Evolutionary conservation across 1,140 invertebrate species (phyloP).

Genomic region (Drosophila obscura): DNA sequence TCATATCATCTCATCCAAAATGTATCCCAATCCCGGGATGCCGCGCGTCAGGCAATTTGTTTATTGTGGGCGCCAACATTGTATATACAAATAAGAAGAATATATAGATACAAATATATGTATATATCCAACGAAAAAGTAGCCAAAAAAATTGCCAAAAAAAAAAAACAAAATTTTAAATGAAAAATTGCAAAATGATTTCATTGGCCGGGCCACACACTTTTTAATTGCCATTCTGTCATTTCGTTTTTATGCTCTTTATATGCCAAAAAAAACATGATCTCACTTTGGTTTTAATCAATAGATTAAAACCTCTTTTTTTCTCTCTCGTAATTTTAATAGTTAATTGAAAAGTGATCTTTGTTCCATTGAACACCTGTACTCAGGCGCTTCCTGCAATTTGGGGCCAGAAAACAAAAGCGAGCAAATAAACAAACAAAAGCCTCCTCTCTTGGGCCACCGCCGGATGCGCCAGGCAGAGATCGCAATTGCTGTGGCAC

Average conservation of each 20-base stretch:
- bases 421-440: constrained; percentile 65
- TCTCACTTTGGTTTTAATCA: constrained; percentile 53
- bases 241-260: constrained; percentile 24
- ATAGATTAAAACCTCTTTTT: constrained; percentile 22
- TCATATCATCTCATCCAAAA: too few relatives aligned
- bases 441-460: constrained; percentile 10
- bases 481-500: constrained; percentile 2
- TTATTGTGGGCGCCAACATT: constrained; percentile 74
- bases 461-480: constrained; percentile 39
- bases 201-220: constrained; percentile 46
- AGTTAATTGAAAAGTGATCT: constrained; percentile 13
- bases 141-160: constrained; percentile 9
- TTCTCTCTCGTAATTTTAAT: constrained; percentile 1
- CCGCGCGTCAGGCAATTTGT: constrained; percentile 66
- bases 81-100: constrained; percentile 41
- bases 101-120: constrained; percentile 16
- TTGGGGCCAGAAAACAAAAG: constrained; percentile 64
- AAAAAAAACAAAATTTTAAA: constrained; percentile 1
- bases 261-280: constrained; percentile 55
- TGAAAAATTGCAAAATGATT: constrained; percentile 56
- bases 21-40: too few relatives aligned
- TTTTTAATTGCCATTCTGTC: constrained; percentile 61
- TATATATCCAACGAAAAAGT: constrained; percentile 1
- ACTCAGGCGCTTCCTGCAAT: constrained; percentile 68
- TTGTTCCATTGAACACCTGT: constrained; percentile 65